Percentiles rank a stretch among this genome's conserved stretches.
These are phyloP conservation scores for Macrochelys suwanniensis DNA, from an alignment of 2,797 vertebrate species.

Conservation along the genomic window DNA sequence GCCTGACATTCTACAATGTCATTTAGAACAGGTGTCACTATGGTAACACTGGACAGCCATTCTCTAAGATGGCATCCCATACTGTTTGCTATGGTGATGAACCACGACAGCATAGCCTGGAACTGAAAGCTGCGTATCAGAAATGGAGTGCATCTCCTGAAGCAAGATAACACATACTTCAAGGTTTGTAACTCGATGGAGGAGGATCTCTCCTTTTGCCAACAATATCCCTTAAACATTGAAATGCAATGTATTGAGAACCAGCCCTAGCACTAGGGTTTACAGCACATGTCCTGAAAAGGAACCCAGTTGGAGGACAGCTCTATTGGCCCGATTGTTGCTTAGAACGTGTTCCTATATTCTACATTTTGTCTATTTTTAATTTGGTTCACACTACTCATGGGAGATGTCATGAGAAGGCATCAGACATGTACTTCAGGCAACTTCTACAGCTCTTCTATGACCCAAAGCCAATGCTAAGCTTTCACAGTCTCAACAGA, in stretches of 20 bases:
- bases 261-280: background rate
- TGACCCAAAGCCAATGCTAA: background rate
- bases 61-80: background rate
- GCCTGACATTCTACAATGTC: background rate
- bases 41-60: background rate
- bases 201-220: background rate
- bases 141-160: background rate
- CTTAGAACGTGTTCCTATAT: background rate
- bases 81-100: background rate
- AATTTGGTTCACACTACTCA: background rate
- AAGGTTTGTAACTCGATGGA: background rate
- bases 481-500: background rate
- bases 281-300: background rate
- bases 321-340: background rate
- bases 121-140: background rate
- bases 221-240: background rate
- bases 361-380: background rate
- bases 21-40: too few species aligned
- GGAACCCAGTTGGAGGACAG: background rate
- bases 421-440: background rate
- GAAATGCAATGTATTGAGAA: background rate
- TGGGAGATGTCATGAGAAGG: background rate
- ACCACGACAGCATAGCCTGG: background rate
- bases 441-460: background rate
- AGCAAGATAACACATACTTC: background rate